phyloP scores from a whole-genome alignment of 2,888 invertebrate species.

The Cyrtodaria siliqua region DNA sequence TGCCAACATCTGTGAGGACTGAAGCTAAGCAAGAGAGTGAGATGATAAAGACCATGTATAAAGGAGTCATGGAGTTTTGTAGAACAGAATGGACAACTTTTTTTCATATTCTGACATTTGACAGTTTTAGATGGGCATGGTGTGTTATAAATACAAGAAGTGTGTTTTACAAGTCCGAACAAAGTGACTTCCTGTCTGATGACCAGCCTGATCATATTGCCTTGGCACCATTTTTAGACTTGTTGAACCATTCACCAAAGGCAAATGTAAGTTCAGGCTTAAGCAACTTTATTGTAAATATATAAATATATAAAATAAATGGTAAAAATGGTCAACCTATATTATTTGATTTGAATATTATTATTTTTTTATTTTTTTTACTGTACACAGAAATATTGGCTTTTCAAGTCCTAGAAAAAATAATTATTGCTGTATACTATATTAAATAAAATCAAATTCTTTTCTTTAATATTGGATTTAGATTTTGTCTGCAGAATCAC shows the following conservation, averaged over 20 bases:
- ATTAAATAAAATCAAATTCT: no score
- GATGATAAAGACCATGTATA: constrained; percentile 51
- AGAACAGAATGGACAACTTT: constrained; percentile 42
- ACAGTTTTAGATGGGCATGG: constrained; percentile 92
- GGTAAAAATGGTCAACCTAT: no score
- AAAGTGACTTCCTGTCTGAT: constrained; percentile 85
- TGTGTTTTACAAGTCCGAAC: constrained; percentile 90
- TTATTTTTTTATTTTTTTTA: no score
- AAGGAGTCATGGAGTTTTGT: constrained; percentile 38
- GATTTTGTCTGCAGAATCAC: no score
- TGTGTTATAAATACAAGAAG: constrained; percentile 94
- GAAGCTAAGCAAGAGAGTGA: constrained; percentile 52
- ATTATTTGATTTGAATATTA: no score
- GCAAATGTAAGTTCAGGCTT: constrained; percentile 83
- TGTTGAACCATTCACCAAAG: constrained; percentile 93
- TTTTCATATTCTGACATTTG: constrained; percentile 83
- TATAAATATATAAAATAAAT: no score
- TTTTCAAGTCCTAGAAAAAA: no score
- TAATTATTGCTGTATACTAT: no score
- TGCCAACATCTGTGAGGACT: constrained; percentile 65
- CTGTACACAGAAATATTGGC: no score
- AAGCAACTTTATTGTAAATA: no score
- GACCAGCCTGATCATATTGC: constrained; percentile 87
- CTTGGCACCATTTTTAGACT: constrained; percentile 94
- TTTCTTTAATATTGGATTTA: no score